Base-by-base conservation (phyloP, 2,797 vertebrate genomes). In the Epinephelus coioides region DNA sequence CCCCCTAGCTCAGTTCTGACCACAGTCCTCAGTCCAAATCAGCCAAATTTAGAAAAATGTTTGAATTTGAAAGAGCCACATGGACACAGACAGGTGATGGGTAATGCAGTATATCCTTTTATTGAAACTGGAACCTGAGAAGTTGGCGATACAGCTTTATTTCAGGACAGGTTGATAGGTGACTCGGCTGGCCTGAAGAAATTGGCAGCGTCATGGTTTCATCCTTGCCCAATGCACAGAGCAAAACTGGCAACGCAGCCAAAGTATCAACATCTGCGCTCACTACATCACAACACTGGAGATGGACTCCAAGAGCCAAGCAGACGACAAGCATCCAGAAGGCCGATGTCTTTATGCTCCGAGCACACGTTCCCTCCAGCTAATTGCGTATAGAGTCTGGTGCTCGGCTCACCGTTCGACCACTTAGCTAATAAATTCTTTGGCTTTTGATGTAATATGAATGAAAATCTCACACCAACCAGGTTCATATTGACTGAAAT, bases 241-340 rank as follows among this genome's bases (percentile, higher is more conserved):
- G 71, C 66, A 38, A 64, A 76, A 38, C 72, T 43, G 60, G 69
- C 71, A 57, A 21, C 19, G 1, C 38, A 38, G 51, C 71, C 66
- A 43, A 47, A 53, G 64, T 19, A 60, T 70, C 69, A 72, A 81
- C 86, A 86, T 84, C 86, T 83, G 78, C 30, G 14, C 69, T 61
- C 14, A 1, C 43, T 61, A 6, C 73, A 72, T 73, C 82, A 64
- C 67, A 81, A 73, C 65, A 54, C 47, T 40, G 5, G 73, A 79
- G 64, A 30, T 19, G 38, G 27, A 73, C 68, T 54, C 43, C 1
- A 12, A n/a, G 59, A 79, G 81, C 57, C 76, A 78, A 76, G 69
- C 63, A 60, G 54, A 30, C n/a, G 25, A 79, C 68, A 27, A 12
- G 13, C 44, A 21, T 73, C 21, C 40, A 74, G 69, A 64, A 86